phyloP scores from a whole-genome alignment of 2,888 invertebrate genomes.

The Diadegma fenestrale region DNA sequence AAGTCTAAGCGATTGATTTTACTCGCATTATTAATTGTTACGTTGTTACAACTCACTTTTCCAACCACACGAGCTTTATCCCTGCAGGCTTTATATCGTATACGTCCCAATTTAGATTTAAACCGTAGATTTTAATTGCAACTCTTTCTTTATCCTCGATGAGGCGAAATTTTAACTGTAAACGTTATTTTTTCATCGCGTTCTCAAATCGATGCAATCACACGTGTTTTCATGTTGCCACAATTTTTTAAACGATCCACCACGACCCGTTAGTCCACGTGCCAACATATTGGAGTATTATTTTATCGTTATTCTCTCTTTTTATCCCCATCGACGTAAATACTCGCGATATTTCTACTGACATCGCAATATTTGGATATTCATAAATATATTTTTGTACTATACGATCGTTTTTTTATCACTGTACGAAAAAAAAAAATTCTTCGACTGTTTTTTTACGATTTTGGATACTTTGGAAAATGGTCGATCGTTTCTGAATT shows the following conservation, averaged over 20 bases:
- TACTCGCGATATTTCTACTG: conserved; percentile 64
- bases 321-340: conserved; percentile 47
- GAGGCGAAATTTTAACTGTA: neutral
- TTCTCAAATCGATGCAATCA: conserved; percentile 15
- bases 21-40: conserved; percentile 17
- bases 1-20: conserved; percentile 26
- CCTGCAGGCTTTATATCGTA: conserved; percentile 40
- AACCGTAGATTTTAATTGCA: conserved; percentile 44
- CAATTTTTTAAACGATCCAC: neutral
- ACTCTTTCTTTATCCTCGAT: conserved; percentile 34
- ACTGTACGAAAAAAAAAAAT: conserved; percentile 46
- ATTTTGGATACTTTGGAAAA: conserved; percentile 23
- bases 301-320: conserved; percentile 67
- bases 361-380: conserved; percentile 51
- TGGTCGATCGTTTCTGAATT: conserved; percentile 40
- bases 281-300: conserved; percentile 74
- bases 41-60: conserved; percentile 40
- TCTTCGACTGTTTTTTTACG: neutral
- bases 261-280: neutral
- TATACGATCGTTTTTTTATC: conserved; percentile 37
- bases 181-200: neutral
- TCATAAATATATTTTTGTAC: conserved; percentile 54
- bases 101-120: conserved; percentile 52
- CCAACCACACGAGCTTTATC: conserved; percentile 55
- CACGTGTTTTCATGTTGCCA: neutral